Evolutionary conservation across 1,140 invertebrate species (phyloP).

Genomic region (Scaptodrosophila lebanonensis): DNA sequence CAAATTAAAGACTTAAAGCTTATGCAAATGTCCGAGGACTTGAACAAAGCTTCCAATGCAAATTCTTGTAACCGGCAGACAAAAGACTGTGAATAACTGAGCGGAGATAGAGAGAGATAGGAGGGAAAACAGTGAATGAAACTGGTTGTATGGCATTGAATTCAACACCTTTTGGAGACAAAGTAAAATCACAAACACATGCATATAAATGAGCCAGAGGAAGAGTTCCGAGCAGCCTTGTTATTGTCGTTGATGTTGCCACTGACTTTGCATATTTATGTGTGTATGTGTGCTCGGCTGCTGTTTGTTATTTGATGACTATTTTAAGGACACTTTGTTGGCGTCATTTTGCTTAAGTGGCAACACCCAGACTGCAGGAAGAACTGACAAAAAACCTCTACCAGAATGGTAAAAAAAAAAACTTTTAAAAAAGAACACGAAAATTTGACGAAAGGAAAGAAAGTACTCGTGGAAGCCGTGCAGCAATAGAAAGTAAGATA

Average conservation of each 20-base stretch:
- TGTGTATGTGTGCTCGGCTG: conserved; percentile 5
- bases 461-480: neutral
- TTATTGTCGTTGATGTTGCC: neutral
- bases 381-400: conserved; percentile 11
- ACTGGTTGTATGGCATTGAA: conserved; percentile 40
- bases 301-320: conserved; percentile 68
- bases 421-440: conserved; percentile 16
- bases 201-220: conserved; percentile 40
- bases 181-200: conserved; percentile 38
- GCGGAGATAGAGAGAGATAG: neutral
- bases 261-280: conserved; percentile 23
- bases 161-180: conserved; percentile 62
- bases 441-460: conserved; percentile 35
- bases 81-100: conserved; percentile 20
- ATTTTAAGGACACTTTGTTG: conserved; percentile 59
- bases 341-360: conserved; percentile 32
- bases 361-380: conserved; percentile 24
- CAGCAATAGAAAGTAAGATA: conserved; percentile 20
- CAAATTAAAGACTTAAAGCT: conserved; percentile 67
- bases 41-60: conserved; percentile 8
- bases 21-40: conserved; percentile 38
- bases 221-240: neutral
- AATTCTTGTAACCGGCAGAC: conserved; percentile 6
- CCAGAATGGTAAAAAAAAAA: conserved; percentile 18
- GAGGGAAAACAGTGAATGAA: neutral